A percentile compares a stretch with the other conserved stretches of the same genome.
phyloP scores from a whole-genome alignment of 1,140 invertebrate genomes.

The Gryllus bimaculatus region DNA sequence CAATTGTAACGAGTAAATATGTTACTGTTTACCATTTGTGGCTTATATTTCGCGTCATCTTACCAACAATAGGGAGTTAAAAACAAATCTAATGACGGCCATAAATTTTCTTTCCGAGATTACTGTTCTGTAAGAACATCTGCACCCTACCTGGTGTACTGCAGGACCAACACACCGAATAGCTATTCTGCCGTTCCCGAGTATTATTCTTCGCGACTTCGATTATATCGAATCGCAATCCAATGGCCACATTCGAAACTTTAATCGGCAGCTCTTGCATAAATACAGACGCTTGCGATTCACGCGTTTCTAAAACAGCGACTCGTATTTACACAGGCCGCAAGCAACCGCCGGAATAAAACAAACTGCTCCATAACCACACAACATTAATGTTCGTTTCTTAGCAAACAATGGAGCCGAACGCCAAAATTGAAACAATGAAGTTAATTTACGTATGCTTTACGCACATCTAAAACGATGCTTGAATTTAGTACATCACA shows the following conservation, averaged over 20 bases:
- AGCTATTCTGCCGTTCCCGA: too few relatives aligned
- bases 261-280: neutral
- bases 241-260: neutral
- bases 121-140: too few relatives aligned
- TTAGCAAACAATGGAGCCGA: neutral
- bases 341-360: neutral
- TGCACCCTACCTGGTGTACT: too few relatives aligned
- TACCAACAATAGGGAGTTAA: too few relatives aligned
- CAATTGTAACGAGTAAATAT: too few relatives aligned
- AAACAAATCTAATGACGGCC: too few relatives aligned
- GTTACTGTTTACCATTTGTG: too few relatives aligned
- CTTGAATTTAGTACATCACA: conserved; percentile 1
- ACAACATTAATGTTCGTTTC: neutral
- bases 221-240: neutral
- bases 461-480: neutral
- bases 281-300: neutral
- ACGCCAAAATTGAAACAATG: neutral
- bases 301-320: neutral
- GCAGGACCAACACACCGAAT: too few relatives aligned
- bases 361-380: neutral
- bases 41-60: too few relatives aligned
- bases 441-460: neutral
- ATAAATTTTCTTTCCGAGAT: too few relatives aligned
- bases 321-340: neutral
- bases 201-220: too few relatives aligned